phyloP scores from a whole-genome alignment of 2,888 invertebrate genomes.

The Lottia gigantea region DNA sequence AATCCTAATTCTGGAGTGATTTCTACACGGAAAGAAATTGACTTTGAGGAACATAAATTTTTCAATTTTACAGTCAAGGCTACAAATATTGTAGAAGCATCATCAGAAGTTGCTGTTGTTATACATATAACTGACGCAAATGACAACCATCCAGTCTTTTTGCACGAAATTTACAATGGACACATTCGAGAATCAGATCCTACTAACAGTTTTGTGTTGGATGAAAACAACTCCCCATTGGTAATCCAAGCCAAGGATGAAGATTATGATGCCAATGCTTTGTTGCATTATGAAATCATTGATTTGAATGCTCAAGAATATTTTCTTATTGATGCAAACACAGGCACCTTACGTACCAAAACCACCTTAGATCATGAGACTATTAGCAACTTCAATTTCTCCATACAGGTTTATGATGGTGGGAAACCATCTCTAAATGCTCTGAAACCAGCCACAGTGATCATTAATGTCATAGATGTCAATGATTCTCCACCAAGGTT shows the following conservation, averaged over 20 bases:
- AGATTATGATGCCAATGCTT: constrained; percentile 85
- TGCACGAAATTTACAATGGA: constrained; percentile 85
- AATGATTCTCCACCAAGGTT: constrained; percentile 93
- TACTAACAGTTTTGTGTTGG: constrained; percentile 79
- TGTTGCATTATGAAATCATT: constrained; percentile 85
- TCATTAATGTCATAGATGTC: constrained; percentile 81
- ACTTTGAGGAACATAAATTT: constrained; percentile 81
- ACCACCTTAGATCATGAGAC: constrained; percentile 70
- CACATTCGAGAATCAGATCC: constrained; percentile 76
- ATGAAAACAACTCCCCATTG: constrained; percentile 76
- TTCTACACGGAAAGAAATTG: constrained; percentile 77
- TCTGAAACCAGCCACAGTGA: constrained; percentile 82
- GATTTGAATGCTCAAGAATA: constrained; percentile 76
- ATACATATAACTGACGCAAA: constrained; percentile 91
- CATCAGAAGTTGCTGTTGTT: constrained; percentile 78
- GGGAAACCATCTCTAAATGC: constrained; percentile 86
- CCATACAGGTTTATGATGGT: constrained; percentile 75
- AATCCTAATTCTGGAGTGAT: constrained; percentile 85
- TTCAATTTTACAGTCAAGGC: constrained; percentile 87
- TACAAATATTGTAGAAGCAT: constrained; percentile 85
- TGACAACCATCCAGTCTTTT: constrained; percentile 75
- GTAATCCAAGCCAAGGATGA: constrained; percentile 86
- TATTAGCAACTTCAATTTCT: constrained; percentile 78
- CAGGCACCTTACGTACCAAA: constrained; percentile 85
- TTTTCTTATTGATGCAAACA: constrained; percentile 91